phyloP scores from a whole-genome alignment of 2,888 invertebrate genomes.

The Cantharis lateralis region DNA sequence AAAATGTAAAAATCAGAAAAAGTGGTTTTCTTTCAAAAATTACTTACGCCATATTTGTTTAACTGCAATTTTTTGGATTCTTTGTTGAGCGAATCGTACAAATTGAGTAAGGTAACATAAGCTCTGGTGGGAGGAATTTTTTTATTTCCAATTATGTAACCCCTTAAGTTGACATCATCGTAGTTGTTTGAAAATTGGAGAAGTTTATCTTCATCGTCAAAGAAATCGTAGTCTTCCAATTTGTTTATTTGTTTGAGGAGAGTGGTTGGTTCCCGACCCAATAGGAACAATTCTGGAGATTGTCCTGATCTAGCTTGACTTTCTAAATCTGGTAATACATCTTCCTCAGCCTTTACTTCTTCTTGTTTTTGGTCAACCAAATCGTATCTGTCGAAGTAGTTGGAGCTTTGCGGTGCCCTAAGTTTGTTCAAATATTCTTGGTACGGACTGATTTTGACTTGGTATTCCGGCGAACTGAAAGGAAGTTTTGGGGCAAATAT shows the following conservation, averaged over 20 bases:
- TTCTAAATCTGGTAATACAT: not conserved
- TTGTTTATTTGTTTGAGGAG: constrained; percentile 50
- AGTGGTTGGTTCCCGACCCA: constrained; percentile 50
- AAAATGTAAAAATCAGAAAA: constrained; percentile 36
- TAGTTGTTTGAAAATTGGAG: constrained; percentile 46
- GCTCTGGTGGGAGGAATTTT: constrained; percentile 63
- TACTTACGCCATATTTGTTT: constrained; percentile 64
- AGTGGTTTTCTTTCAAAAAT: not conserved
- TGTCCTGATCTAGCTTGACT: not conserved
- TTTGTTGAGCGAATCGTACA: constrained; percentile 69
- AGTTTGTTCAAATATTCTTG: constrained; percentile 39
- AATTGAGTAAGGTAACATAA: constrained; percentile 62
- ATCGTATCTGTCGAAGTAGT: constrained; percentile 37
- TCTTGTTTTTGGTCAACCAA: constrained; percentile 3
- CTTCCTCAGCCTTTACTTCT: not conserved
- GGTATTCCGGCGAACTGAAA: constrained; percentile 46
- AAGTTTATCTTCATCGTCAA: constrained; percentile 42
- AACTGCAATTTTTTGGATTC: constrained; percentile 68
- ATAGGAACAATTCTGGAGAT: constrained; percentile 30
- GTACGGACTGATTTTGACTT: constrained; percentile 15
- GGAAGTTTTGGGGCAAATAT: constrained; percentile 61
- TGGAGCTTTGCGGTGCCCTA: constrained; percentile 35
- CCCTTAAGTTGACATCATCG: constrained; percentile 45
- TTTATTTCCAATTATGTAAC: constrained; percentile 53
- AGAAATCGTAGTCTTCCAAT: constrained; percentile 38